A percentile compares a stretch with the other conserved stretches of the same genome.
Conservation (phyloP, 2,797 vertebrate species). For the Oryzias sinensis region DNA sequence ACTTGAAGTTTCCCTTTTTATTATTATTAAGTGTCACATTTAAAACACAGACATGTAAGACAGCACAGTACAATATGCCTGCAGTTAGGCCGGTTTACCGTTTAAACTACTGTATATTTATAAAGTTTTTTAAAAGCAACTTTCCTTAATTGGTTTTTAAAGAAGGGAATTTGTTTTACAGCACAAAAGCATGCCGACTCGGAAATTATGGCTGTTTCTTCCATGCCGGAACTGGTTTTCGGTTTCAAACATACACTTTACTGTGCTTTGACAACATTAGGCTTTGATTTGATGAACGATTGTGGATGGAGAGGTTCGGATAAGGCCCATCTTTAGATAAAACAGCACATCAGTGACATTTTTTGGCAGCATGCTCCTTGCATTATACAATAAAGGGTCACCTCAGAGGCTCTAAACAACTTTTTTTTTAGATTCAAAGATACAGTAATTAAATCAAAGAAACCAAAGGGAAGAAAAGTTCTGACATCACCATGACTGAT, state of each 20-base stretch:
- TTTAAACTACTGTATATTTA: slow-evolving; percentile 16
- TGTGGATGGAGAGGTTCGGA: slow-evolving; percentile 15
- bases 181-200: slow-evolving; percentile 55
- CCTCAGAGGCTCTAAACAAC: slow-evolving; percentile 49
- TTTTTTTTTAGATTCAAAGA: slow-evolving; percentile 41
- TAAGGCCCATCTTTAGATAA: slow-evolving; percentile 47
- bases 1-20: slow-evolving; percentile 24
- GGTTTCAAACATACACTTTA: slow-evolving; percentile 19
- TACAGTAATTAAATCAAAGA: slow-evolving; percentile 54
- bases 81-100: slow-evolving; percentile 7
- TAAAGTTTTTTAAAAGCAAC: slow-evolving; percentile 11
- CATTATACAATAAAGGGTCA: slow-evolving; percentile 51
- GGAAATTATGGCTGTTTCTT: slow-evolving; percentile 72
- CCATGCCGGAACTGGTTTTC: slow-evolving; percentile 63
- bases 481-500: slow-evolving; percentile 46
- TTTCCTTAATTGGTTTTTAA: slow-evolving; percentile 17
- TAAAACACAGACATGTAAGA: slow-evolving; percentile 26
- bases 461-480: slow-evolving; percentile 46
- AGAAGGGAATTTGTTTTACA: slow-evolving; percentile 24
- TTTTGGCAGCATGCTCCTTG: slow-evolving; percentile 68
- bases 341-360: slow-evolving; percentile 46
- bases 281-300: slow-evolving; percentile 21
- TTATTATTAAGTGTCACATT: slow-evolving; percentile 22
- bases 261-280: slow-evolving; percentile 32
- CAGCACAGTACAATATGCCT: slow-evolving; percentile 21